Evolutionary conservation across 2,888 invertebrate species (phyloP), one percentile per base, ranked within the genome.

Genomic region (Lampropteryx suffumata): DNA sequence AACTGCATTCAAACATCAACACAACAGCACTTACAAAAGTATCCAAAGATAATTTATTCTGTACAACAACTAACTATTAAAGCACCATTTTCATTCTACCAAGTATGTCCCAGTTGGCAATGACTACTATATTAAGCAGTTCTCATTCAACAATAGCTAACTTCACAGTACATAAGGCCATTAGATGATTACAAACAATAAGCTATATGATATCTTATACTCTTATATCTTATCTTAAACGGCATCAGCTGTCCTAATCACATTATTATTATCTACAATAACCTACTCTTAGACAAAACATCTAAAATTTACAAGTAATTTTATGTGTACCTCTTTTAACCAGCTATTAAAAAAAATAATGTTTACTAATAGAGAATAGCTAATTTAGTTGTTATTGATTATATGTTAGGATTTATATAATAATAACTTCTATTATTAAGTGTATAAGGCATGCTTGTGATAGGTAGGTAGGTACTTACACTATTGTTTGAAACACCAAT

Each of bases 61-160:
- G 88, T 90, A 90, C 90, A 90, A 79, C 72, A 77, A 81, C 88
- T 89, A 89, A 84, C 86, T 88, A 86, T 85, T n/a, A 73, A 88
- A 90, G 90, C 90, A 90, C 90, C 90, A 88, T 86, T 79, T 79
- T 83, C 77, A 82, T 82, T 82, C 77, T 78, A 80, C 73, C 73
- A 79, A 71, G 67, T 67, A 67, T 63, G 39, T 70, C 62, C 67
- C 62, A 65, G 71, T 75, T 77, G 74, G 77, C 74, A 76, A 73
- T 71, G 71, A 69, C 67, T 69, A 50, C 44, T 41, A 43, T 10
- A 50, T 37, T 51, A 56, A 59, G 51, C 50, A 57, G 37, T 50
- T 45, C 32, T 52, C 50, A 61, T 62, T 61, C 55, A 65, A 53
- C 62, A 65, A 68, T 65, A 50, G 59, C 66, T 59, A 67, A 65